Percentiles rank a stretch among this genome's conserved stretches.
Conservation (phyloP, 2,113 vertebrate genomes). For the Ammodytes marinus region DNA sequence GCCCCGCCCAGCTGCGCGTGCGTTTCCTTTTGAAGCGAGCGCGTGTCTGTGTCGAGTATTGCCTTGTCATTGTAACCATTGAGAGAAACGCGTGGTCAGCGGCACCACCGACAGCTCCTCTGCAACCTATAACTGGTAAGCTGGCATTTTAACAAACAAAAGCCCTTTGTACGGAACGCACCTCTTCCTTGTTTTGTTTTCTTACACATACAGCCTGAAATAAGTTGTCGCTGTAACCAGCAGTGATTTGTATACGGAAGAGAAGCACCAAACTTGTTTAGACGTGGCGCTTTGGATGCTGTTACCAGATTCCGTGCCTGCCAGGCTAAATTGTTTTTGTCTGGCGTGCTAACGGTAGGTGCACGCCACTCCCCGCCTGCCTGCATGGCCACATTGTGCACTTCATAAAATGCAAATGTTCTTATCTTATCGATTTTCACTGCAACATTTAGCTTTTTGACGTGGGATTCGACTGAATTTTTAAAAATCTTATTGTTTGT, state of each 20-base stretch:
- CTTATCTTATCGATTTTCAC: not conserved
- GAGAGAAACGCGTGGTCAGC: conserved; percentile 73
- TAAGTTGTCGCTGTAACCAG: not conserved
- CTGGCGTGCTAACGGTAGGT: conserved; percentile 44
- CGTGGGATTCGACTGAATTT: rapidly evolving
- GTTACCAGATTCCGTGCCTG: not conserved
- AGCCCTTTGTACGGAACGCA: not conserved
- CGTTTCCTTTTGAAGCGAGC: conserved; percentile 61
- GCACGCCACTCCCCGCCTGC: conserved; percentile 73
- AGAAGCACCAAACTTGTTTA: not conserved
- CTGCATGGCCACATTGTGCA: conserved; percentile 48
- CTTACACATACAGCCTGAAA: not conserved
- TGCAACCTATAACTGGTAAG: conserved; percentile 66
- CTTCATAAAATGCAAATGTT: not conserved
- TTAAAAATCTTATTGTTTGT: rapidly evolving
- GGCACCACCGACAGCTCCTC: conserved; percentile 41
- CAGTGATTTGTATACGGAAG: not conserved
- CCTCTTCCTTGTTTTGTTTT: rapidly evolving
- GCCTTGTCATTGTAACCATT: conserved; percentile 72
- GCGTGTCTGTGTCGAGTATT: conserved; percentile 20
- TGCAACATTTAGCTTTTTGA: not conserved
- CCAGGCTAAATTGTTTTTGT: conserved; percentile 66
- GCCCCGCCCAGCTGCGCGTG: conserved; percentile 71
- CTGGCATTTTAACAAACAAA: conserved; percentile 9
- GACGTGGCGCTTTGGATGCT: conserved; percentile 36